Conservation (phyloP, 2,113 vertebrate species). For the Entosphenus tridentatus region DNA sequence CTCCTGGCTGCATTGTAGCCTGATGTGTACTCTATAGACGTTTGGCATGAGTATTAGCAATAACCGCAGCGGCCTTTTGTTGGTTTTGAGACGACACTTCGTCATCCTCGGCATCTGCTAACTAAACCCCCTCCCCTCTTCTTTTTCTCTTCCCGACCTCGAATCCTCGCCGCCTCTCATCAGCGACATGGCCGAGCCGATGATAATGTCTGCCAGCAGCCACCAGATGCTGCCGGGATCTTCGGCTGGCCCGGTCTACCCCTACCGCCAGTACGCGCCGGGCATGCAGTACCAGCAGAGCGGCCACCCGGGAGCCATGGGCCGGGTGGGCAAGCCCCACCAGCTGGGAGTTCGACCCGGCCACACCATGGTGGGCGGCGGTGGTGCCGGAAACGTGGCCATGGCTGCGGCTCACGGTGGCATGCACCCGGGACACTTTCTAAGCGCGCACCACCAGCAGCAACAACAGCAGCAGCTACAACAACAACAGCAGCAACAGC, state of each 20-base stretch:
- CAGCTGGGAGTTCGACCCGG: not conserved
- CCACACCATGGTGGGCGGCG: no score
- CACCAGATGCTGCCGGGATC: slow-evolving; percentile 2
- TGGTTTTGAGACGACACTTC: no score
- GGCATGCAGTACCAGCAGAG: not conserved
- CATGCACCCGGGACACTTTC: no score
- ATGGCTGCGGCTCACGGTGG: not conserved
- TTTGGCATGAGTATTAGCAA: no score
- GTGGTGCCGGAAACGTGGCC: not conserved
- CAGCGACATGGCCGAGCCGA: slow-evolving; percentile 3
- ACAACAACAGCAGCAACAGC: not conserved
- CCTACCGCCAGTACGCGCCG: not conserved
- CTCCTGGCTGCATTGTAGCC: no score
- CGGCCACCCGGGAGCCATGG: not conserved
- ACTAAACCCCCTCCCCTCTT: not conserved
- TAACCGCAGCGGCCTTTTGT: no score
- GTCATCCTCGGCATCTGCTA: no score
- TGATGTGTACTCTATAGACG: no score
- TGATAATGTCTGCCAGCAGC: not conserved
- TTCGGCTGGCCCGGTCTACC: not conserved
- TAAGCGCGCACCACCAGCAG: not conserved
- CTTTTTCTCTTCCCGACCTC: not conserved
- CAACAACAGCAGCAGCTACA: not conserved
- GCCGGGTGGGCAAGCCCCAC: slow-evolving; percentile 4
- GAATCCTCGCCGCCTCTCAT: not conserved